A percentile compares a stretch with the other conserved stretches of the same genome.
Evolutionary conservation across 2,888 invertebrate genomes (phyloP).

Genomic region (Unio delphinus): DNA sequence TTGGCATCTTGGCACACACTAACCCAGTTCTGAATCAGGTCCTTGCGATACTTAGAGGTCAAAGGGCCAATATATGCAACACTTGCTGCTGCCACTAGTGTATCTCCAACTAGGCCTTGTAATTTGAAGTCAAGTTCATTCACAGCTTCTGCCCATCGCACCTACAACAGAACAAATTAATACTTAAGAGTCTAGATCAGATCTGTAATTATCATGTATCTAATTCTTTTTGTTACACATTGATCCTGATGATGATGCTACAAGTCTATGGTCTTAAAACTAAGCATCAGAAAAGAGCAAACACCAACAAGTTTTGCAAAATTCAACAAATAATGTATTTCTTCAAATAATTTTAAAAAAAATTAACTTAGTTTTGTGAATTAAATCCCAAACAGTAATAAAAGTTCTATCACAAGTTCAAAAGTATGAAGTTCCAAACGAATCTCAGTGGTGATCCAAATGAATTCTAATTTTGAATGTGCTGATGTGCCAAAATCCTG

Average conservation of each 20-base stretch:
- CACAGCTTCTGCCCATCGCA: constrained; percentile 68
- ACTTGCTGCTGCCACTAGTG: constrained; percentile 65
- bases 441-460: no score
- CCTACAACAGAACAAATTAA: constrained; percentile 32
- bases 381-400: no score
- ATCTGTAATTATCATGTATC: background rate
- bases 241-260: background rate
- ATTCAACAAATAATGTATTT: no score
- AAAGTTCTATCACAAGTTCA: no score
- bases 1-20: constrained; percentile 45
- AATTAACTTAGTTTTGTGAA: no score
- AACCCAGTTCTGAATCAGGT: constrained; percentile 56
- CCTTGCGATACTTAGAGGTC: constrained; percentile 61
- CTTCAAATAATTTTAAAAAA: no score
- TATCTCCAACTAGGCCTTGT: constrained; percentile 67
- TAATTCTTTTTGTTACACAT: background rate
- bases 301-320: no score
- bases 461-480: no score
- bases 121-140: constrained; percentile 63
- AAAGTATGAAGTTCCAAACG: no score
- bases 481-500: no score
- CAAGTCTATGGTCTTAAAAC: no score
- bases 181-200: background rate
- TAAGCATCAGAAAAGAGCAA: no score
- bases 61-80: constrained; percentile 70